A percentile compares a stretch with the other conserved stretches of the same genome.
phyloP scores from a whole-genome alignment of 2,888 invertebrate species.

The Troides aeacus region DNA sequence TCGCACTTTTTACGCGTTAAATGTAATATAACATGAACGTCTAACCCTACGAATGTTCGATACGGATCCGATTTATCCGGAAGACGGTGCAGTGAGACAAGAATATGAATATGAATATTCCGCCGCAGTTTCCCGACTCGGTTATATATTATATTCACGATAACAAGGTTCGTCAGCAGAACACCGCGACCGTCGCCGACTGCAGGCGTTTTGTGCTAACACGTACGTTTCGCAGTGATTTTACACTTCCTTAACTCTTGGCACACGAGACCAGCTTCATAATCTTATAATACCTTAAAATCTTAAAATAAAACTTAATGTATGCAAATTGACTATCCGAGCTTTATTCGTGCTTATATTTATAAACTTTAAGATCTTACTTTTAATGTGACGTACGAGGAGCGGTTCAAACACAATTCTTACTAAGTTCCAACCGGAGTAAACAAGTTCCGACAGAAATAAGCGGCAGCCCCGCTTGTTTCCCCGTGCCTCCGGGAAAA shows the following conservation, averaged over 20 bases:
- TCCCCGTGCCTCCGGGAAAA: conserved; percentile 58
- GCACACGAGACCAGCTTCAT: conserved; percentile 44
- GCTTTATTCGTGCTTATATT: not conserved
- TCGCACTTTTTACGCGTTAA: not conserved
- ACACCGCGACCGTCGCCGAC: conserved; percentile 43
- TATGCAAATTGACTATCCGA: conserved; percentile 31
- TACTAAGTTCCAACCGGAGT: conserved; percentile 62
- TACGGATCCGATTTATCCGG: conserved; percentile 46
- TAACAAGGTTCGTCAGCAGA: conserved; percentile 78
- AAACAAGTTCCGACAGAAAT: conserved; percentile 71
- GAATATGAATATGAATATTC: conserved; percentile 73
- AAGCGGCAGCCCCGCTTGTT: conserved; percentile 67
- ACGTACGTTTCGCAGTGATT: conserved; percentile 45
- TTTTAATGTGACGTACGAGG: conserved; percentile 30
- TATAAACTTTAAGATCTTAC: not conserved
- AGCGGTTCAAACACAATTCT: conserved; percentile 61
- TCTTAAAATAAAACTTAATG: conserved; percentile 36
- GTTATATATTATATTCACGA: conserved; percentile 58
- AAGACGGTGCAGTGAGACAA: conserved; percentile 41
- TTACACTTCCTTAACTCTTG: conserved; percentile 48
- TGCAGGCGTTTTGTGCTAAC: conserved; percentile 56
- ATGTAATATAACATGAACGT: conserved; percentile 8
- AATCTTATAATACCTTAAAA: conserved; percentile 35
- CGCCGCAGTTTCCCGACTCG: conserved; percentile 57
- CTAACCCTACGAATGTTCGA: conserved; percentile 34